phyloP scores from a whole-genome alignment of 2,797 vertebrate species.

The Siniperca obscura region DNA sequence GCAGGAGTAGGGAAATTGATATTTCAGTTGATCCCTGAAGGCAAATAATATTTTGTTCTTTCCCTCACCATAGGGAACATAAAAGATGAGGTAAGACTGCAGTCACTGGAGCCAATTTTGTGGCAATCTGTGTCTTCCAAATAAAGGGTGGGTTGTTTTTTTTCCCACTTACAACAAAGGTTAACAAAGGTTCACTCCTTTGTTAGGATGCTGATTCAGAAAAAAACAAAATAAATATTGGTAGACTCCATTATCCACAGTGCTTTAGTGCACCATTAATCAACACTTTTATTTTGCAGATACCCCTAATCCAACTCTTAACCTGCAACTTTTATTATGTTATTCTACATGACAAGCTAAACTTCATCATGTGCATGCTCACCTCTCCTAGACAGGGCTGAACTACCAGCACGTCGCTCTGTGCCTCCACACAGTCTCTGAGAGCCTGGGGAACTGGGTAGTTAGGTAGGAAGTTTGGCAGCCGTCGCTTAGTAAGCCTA shows the following conservation, averaged over 20 bases:
- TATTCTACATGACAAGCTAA: neutral
- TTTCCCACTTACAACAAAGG: too few species aligned
- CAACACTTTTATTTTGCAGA: neutral
- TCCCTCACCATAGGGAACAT: neutral
- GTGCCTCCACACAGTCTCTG: constrained; percentile 87
- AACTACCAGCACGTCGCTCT: constrained; percentile 88
- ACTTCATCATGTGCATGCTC: neutral
- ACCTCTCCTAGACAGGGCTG: constrained; percentile 93
- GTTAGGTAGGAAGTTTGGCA: constrained; percentile 89
- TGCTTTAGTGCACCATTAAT: neutral
- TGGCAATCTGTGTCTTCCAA: neutral
- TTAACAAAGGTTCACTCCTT: neutral
- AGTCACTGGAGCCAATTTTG: neutral
- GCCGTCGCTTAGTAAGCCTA: constrained; percentile 83
- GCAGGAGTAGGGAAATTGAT: neutral
- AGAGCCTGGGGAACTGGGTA: constrained; percentile 89
- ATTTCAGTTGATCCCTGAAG: neutral
- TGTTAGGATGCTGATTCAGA: neutral
- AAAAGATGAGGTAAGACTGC: neutral
- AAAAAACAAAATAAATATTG: neutral
- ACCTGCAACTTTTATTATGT: neutral
- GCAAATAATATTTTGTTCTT: neutral
- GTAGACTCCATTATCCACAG: neutral
- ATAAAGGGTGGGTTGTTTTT: neutral
- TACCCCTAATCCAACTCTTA: neutral